Evolutionary conservation across 2,797 vertebrate species (phyloP), one percentile per base, ranked within the genome.

Genomic region (Pterois miles): DNA sequence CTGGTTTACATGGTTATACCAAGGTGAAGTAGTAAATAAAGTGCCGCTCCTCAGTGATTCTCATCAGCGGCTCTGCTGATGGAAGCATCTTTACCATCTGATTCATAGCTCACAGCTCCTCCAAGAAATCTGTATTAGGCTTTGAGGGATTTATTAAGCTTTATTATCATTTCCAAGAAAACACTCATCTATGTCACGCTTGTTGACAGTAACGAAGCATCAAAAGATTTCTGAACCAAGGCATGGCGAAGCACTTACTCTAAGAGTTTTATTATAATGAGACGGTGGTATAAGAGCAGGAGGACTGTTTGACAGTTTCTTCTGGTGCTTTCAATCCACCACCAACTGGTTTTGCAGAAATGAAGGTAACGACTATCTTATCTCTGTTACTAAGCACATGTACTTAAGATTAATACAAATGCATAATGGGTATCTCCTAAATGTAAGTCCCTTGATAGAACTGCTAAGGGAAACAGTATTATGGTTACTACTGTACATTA

Each of bases 21-120:
- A 11, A 83, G 78, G 58, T 69, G 80, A 60, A 74, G 74, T 56
- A 65, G 66, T 81, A 74, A 77, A 86, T 82, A 60, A 86, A 74
- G 22, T 60, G 46, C 76, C 50, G 65, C 63, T 76, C 52, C 56
- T 71, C 52, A 25, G 69, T 66, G 59, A 43, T 65, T 81, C 72
- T 78, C 74, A 68, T 81, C 73, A 77, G 73, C 14, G 0, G 73
- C 53, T 70, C 53, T 84, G 86, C 86, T 63, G 88, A 91, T 68
- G 48, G 76, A 82, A 81, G 86, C 84, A 63, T 6, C 46, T 82
- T 77, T 13, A 3, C 50, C 31, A 2, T 63, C 72, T 83, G 31
- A 88, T 87, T 89, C 66, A 76, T 48, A 23, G 22, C 65, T 74
- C 67, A 3, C 60, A 13, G 50, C 43, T 78, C 33, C 74, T 67